A percentile compares a stretch with the other conserved stretches of the same genome.
Conservation (phyloP, 2,888 invertebrate species). For the Rhyacophila evoluta region DNA sequence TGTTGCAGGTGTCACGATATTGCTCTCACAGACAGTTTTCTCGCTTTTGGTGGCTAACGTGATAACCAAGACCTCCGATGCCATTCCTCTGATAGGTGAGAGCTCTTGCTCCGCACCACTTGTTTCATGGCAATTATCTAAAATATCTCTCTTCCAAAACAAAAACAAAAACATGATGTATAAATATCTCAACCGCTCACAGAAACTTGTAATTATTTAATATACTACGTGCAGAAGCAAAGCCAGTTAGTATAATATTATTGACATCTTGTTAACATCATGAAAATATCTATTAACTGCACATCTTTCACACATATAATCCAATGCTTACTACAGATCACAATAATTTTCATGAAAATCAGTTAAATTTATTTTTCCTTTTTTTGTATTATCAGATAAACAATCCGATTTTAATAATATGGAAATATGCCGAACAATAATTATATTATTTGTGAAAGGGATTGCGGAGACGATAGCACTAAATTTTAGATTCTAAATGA, state of each 20-base stretch:
- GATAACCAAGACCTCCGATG: constrained; percentile 99
- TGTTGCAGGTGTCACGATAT: constrained; percentile 96
- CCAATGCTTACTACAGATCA: not conserved
- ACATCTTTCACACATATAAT: not conserved
- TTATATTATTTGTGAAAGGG: not conserved
- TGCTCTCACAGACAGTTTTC: constrained; percentile 99
- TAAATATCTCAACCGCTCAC: not conserved
- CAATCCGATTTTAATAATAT: no score
- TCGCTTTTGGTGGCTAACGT: constrained; percentile 99
- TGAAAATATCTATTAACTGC: not conserved
- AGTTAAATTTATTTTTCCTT: not conserved
- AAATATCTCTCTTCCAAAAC: constrained; percentile 47
- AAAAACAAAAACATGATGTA: constrained; percentile 41
- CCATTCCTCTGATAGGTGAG: constrained; percentile 98
- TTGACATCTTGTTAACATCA: not conserved
- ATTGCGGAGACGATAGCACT: constrained; percentile 53
- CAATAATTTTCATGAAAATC: not conserved
- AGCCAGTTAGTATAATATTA: not conserved
- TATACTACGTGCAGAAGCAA: not conserved
- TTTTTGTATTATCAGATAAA: no score
- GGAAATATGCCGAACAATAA: no score
- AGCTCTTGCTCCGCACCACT: constrained; percentile 53
- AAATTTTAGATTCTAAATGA: not conserved
- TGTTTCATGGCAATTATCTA: constrained; percentile 49
- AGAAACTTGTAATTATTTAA: not conserved